These are phyloP conservation scores for Cecropterus lyciades DNA, from an alignment of 1,140 invertebrate species.

Conservation along the genomic window DNA sequence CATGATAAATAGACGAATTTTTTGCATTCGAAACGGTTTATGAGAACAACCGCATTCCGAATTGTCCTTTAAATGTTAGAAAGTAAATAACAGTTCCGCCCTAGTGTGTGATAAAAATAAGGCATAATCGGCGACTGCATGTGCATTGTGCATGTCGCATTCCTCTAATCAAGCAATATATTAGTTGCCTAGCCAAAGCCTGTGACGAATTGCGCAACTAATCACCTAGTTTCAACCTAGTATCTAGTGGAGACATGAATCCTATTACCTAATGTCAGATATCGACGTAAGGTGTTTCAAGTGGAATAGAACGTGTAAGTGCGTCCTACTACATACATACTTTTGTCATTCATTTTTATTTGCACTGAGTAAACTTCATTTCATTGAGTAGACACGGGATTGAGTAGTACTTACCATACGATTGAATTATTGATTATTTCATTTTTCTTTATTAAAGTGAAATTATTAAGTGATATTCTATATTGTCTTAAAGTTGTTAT, in stretches of 20 bases:
- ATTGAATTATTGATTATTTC: background rate
- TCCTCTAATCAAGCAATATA: conserved; percentile 37
- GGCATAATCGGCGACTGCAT: conserved; percentile 29
- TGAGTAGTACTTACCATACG: too few species aligned
- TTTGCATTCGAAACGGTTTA: conserved; percentile 23
- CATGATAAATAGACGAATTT: background rate
- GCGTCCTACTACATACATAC: background rate
- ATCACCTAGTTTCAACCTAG: conserved; percentile 42
- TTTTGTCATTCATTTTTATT: background rate
- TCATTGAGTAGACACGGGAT: background rate
- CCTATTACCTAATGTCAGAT: conserved; percentile 27
- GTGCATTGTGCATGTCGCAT: conserved; percentile 38
- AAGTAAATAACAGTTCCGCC: conserved; percentile 22
- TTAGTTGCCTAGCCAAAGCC: conserved; percentile 41
- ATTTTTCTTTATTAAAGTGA: background rate
- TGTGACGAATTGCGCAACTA: conserved; percentile 48
- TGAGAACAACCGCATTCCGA: conserved; percentile 21
- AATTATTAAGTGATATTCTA: background rate
- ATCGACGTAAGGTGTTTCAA: conserved; percentile 16
- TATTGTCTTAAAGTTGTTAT: too few species aligned
- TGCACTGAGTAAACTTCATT: too few species aligned
- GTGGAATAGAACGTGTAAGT: conserved; percentile 8
- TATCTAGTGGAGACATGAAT: conserved; percentile 25
- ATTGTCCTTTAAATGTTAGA: conserved; percentile 23
- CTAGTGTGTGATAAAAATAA: conserved; percentile 15